Conservation (phyloP, 2,797 vertebrate species). For the Oryzias dopingdopingensis region DNA sequence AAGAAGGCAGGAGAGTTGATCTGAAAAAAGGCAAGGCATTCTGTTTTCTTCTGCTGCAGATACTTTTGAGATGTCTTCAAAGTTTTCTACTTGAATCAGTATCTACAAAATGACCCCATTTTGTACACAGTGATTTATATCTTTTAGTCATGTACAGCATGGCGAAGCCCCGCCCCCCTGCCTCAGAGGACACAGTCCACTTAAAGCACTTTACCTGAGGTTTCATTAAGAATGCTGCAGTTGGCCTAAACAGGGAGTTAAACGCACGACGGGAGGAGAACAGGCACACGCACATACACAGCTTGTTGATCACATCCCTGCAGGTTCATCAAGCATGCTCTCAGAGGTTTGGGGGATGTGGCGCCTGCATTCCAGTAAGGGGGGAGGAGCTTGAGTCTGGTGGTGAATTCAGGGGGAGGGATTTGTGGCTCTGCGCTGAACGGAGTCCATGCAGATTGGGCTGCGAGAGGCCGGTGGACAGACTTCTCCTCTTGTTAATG, state of each 20-base stretch:
- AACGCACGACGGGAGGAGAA: conserved; percentile 25
- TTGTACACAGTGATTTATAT: conserved; percentile 91
- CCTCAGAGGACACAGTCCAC: conserved; percentile 78
- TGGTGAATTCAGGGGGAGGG: conserved; percentile 7
- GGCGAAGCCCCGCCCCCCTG: conserved; percentile 63
- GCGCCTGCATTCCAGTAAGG: conserved; percentile 47
- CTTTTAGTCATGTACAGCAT: conserved; percentile 86
- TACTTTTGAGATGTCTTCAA: conserved; percentile 78
- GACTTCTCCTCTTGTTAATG: conserved; percentile 17
- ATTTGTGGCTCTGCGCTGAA: conserved; percentile 34
- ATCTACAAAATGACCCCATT: conserved; percentile 93
- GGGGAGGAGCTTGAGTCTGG: conserved; percentile 40
- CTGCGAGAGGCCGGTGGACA: conserved; percentile 18
- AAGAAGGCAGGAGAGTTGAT: conserved; percentile 74
- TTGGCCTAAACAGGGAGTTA: conserved; percentile 83
- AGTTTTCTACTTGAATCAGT: conserved; percentile 77
- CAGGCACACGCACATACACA: conserved; percentile 27
- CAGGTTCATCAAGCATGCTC: conserved; percentile 69
- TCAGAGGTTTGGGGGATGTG: conserved; percentile 63
- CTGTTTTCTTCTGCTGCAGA: conserved; percentile 82
- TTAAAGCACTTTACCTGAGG: conserved; percentile 96
- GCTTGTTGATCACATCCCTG: conserved; percentile 60
- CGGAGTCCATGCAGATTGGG: conserved; percentile 28
- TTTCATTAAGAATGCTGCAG: conserved; percentile 86
- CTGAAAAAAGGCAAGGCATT: conserved; percentile 92